Base-by-base conservation (phyloP, 2,113 vertebrate genomes). In the Sinocyclocheilus maitianheensis region DNA sequence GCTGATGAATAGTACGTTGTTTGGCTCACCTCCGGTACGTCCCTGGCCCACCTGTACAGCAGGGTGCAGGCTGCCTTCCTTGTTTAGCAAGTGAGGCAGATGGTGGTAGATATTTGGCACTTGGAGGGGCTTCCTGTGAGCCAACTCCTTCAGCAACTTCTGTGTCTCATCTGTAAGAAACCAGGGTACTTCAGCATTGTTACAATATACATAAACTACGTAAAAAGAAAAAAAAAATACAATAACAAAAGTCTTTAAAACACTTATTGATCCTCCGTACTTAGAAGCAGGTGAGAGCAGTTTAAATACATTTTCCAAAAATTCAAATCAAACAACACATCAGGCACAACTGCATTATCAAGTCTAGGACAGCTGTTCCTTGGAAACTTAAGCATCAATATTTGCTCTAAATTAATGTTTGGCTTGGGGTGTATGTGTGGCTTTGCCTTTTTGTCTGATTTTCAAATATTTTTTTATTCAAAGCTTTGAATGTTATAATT, bases 21-120 rank as follows among this genome's bases (percentile, higher is more conserved):
- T 20, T 7, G 2, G 46, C 93, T 95, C 93, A 99, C 98, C 98
- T 96, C 98, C 97, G 22, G 95, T 98, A 88, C 98, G 96, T 88
- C 98, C 97, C 79, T 95, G 95, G 89, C 97, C 96, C 88, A 97
- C 94, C 92, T 97, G 97, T 87, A 99, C 97, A 30, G 97, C 98
- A 5, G 98, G 98, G 43, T 98, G 97, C 92, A 99, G 96, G 93
- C 98, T 97, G 91, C 96, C 96, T 93, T 99, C 97, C 95, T 98
- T 97, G 94, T 98, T 96, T 89, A 99, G 94, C 63, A 99, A 96
- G 93, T 99, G 98, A 95, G 98, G 98, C 96, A 99, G 94, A 93
- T 99, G 98, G 94, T 99, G 97, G 94, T 98, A 99, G 93, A 99
- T 98, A 93, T 96, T 98, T 96, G 98, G 98, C 95, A 99, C 97